These are phyloP conservation scores for Acridotheres tristis DNA, from an alignment of 2,797 vertebrate genomes.

Conservation along the genomic window DNA sequence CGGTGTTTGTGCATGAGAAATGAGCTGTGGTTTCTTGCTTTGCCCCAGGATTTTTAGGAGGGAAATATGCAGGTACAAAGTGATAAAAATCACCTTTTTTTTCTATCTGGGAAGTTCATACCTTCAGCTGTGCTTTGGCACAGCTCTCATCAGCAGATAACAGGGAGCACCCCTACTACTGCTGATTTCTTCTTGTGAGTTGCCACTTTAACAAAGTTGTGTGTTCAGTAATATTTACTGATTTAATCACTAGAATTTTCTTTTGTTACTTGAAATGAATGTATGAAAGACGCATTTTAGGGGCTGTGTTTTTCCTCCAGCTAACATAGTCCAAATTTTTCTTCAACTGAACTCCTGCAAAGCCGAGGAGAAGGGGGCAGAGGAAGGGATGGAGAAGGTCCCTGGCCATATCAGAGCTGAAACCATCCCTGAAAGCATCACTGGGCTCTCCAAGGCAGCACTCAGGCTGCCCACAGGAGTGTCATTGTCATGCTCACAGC, in stretches of 20 bases:
- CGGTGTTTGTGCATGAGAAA: not conserved
- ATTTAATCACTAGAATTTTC: not conserved
- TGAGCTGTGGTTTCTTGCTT: not conserved
- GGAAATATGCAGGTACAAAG: not conserved
- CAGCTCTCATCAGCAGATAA: not conserved
- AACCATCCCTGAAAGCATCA: not conserved
- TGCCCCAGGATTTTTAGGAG: not conserved
- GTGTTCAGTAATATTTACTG: constrained; percentile 1
- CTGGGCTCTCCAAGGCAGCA: not conserved
- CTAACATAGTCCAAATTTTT: not conserved
- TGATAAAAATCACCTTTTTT: not conserved
- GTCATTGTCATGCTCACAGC: not conserved
- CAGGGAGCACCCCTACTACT: not conserved
- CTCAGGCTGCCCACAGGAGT: not conserved
- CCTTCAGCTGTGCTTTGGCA: not conserved
- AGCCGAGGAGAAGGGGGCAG: not conserved
- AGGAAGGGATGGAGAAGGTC: not conserved
- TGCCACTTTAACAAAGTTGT: not conserved
- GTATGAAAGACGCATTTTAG: not conserved
- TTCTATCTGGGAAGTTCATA: not conserved
- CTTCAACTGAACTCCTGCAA: not conserved
- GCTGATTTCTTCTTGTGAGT: not conserved
- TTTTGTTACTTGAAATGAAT: not conserved
- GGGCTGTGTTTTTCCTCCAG: not conserved
- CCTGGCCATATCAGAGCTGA: rapidly evolving